Evolutionary conservation across 2,888 invertebrate species (phyloP).

Genomic region (Bugula neritina): DNA sequence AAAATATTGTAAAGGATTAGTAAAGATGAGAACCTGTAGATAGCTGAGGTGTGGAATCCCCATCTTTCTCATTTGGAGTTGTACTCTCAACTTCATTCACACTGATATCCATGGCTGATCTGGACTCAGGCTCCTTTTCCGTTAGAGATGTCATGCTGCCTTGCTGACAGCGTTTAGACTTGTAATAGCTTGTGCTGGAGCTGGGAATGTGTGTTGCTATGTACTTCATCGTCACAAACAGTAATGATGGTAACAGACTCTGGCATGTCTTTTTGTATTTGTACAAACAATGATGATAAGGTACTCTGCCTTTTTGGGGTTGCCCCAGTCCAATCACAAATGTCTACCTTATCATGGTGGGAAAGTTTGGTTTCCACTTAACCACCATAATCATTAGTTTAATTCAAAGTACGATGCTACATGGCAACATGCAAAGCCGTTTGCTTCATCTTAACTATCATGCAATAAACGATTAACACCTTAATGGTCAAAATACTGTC

Average conservation of each 20-base stretch:
- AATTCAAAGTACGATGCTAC: no score
- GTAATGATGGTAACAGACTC: not conserved
- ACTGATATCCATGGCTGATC: not conserved
- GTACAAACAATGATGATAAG: not conserved
- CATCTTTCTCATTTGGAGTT: not conserved
- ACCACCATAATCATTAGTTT: no score
- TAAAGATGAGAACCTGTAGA: no score
- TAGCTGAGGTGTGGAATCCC: not conserved
- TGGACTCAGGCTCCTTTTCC: constrained; percentile 21
- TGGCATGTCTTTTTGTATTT: not conserved
- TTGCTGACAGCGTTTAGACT: constrained; percentile 9
- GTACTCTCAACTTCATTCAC: not conserved
- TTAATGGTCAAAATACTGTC: not conserved
- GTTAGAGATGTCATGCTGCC: constrained; percentile 18
- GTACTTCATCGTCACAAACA: constrained; percentile 23
- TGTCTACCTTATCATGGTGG: not conserved
- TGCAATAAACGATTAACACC: no score
- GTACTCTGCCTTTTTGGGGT: not conserved
- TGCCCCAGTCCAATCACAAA: not conserved
- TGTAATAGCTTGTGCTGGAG: constrained; percentile 25
- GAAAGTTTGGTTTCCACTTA: not conserved
- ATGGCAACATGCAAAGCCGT: no score
- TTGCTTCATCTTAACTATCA: no score
- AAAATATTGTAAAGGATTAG: no score
- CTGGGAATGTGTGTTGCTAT: constrained; percentile 10